These are phyloP conservation scores for Pyrrhia umbra DNA, from an alignment of 2,888 invertebrate genomes.

Conservation along the genomic window DNA sequence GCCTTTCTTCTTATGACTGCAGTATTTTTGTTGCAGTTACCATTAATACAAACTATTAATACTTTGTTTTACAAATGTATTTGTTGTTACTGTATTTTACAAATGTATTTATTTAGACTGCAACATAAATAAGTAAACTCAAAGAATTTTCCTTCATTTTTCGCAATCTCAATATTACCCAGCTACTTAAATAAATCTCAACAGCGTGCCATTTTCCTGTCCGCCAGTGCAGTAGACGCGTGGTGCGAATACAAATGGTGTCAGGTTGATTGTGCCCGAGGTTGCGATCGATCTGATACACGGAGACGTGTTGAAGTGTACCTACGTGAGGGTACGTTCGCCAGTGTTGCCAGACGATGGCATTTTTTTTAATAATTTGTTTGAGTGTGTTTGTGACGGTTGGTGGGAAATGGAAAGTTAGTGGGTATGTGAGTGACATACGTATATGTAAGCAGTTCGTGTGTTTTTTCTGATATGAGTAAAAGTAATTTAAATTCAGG, in stretches of 20 bases:
- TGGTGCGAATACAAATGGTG: conserved; percentile 70
- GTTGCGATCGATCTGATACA: conserved; percentile 68
- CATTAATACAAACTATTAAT: no score
- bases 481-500: background rate
- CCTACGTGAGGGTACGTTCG: conserved; percentile 25
- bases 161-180: conserved; percentile 4
- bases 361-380: conserved; percentile 38
- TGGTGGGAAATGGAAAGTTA: background rate
- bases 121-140: background rate
- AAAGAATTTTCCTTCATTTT: background rate
- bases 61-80: no score
- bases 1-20: no score
- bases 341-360: conserved; percentile 28
- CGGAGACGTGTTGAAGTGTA: conserved; percentile 62
- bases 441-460: background rate
- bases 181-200: conserved; percentile 17
- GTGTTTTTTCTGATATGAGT: background rate
- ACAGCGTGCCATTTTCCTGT: conserved; percentile 51
- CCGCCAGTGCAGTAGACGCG: conserved; percentile 56
- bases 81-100: no score
- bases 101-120: no score
- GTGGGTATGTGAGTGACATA: background rate
- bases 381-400: conserved; percentile 10
- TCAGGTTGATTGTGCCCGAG: conserved; percentile 63
- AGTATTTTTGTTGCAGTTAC: no score